A percentile compares a stretch with the other conserved stretches of the same genome.
These are phyloP conservation scores for Gambusia yucatana DNA, from an alignment of 2,797 vertebrate genomes.

Conservation along the genomic window DNA sequence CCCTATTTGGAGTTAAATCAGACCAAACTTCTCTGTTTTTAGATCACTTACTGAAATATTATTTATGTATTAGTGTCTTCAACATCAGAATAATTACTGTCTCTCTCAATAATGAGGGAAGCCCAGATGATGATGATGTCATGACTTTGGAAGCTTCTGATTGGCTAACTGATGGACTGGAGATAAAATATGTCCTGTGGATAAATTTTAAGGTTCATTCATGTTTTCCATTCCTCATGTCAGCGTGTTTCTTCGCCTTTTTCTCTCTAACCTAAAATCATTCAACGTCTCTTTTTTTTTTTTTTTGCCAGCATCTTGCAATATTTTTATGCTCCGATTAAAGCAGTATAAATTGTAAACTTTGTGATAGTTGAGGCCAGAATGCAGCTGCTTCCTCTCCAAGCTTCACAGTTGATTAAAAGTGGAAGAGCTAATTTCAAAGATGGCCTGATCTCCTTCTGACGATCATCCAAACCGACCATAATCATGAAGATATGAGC, in stretches of 20 bases:
- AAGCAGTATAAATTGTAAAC: not conserved
- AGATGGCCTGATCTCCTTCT: not conserved
- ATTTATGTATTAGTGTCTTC: not conserved
- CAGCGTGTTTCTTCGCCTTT: not conserved
- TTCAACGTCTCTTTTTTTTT: not conserved
- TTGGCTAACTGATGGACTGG: not conserved
- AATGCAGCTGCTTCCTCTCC: conserved; percentile 10
- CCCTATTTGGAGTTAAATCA: too few species aligned
- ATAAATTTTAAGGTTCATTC: not conserved
- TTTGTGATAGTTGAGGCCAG: not conserved
- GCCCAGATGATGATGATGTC: not conserved
- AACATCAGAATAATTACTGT: not conserved
- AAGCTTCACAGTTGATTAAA: conserved; percentile 2
- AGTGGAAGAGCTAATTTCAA: not conserved
- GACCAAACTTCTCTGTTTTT: not conserved
- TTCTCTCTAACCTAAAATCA: not conserved
- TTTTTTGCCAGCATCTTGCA: not conserved
- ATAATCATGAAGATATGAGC: not conserved
- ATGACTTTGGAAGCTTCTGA: not conserved
- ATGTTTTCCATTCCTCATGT: not conserved
- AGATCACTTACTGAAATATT: not conserved
- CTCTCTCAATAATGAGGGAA: too few species aligned
- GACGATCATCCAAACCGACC: not conserved
- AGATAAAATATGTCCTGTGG: not conserved
- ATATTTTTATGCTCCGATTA: not conserved